Base-by-base conservation (phyloP, 2,797 vertebrate species). In the Darevskia nairensis region DNA sequence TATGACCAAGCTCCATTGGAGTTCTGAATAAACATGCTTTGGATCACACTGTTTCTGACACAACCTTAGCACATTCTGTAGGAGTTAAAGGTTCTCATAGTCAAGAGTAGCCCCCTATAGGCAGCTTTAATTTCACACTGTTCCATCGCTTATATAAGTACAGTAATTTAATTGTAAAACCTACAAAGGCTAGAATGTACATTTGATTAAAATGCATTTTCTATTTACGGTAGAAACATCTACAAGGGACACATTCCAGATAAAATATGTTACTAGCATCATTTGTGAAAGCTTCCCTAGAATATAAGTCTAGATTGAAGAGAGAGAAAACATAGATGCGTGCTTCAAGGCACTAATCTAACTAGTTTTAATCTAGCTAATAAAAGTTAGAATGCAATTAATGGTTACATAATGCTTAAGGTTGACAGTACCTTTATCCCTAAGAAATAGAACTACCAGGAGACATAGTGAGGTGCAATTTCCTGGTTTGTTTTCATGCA, bases 281-380 rank as follows among this genome's bases (percentile, higher is more conserved):
- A 25, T 39, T 27, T 55, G 25, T 72, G 17, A 61, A 87, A 81
- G 19, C 61, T 35, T 17, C 46, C 10, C 19, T 59, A 29, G 27
- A 66, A 55, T 59, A 25, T 41, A 39, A 72, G 19, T 79, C 3
- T 59, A 86, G n/a, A 79, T 6, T 27, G 21, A 50, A 39, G 25
- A 41, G 23, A n/a, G 8, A 71, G n/a, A 78, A 25, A 50, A 9
- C 4, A 21, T 59, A 2, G 23, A n/a, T 9, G 25, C 6, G 27
- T 72, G 17, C 50, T 72, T 71, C 13, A 55, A 55, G 61, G 61
- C 50, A 55, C 50, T 55, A 50, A 55, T 69, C 75, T 78, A 86
- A 85, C 46, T 66, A 46, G 29, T 85, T 75, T 85, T 86, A 46
- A 68, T 68, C 29, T 71, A 41, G 44, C 15, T 86, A 80, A 59